These are phyloP conservation scores for Aphis gossypii DNA, from an alignment of 1,140 invertebrate genomes.

Conservation along the genomic window DNA sequence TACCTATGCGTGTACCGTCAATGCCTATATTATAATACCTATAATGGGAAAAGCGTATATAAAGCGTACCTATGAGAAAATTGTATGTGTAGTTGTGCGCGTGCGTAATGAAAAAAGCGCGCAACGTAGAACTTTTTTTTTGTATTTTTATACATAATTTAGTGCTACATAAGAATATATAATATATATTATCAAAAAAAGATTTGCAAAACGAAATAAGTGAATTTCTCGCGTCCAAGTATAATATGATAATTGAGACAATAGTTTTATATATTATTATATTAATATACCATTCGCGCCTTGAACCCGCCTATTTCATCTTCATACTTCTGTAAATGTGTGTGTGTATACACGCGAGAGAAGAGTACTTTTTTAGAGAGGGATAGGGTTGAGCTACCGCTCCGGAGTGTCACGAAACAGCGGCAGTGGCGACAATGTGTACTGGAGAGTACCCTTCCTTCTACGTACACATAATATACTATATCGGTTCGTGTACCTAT, in stretches of 20 bases:
- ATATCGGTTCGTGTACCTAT: not conserved
- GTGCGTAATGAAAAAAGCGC: not conserved
- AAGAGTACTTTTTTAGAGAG: not conserved
- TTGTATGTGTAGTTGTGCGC: no score
- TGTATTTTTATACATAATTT: not conserved
- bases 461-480: not conserved
- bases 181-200: not conserved
- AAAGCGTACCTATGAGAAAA: no score
- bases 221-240: not conserved
- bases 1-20: not conserved
- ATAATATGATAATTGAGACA: not conserved
- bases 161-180: not conserved
- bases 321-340: no score
- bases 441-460: not conserved
- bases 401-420: not conserved
- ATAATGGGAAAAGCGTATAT: not conserved
- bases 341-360: not conserved
- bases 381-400: not conserved
- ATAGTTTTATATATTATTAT: no score
- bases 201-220: not conserved
- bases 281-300: no score
- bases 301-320: not conserved
- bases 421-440: not conserved
- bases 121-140: not conserved
- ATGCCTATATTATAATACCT: not conserved